These are phyloP conservation scores for Epicampocera succincta DNA, from an alignment of 2,888 invertebrate species.

Conservation along the genomic window DNA sequence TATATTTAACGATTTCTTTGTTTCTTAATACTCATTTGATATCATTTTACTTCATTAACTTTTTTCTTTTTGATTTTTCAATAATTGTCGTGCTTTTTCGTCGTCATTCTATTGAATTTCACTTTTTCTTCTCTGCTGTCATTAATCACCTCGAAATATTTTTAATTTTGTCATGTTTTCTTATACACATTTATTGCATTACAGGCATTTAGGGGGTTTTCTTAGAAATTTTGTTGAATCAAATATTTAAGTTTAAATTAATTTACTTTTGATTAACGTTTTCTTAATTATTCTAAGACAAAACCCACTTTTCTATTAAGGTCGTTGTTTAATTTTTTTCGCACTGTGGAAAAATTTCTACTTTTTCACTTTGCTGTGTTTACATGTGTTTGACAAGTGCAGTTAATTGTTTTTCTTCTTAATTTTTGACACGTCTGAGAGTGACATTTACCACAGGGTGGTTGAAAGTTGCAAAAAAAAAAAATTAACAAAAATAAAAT, in stretches of 20 bases:
- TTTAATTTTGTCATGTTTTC: constrained; percentile 47
- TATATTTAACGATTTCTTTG: constrained; percentile 48
- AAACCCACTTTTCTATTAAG: constrained; percentile 56
- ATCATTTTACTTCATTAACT: constrained; percentile 41
- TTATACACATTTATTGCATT: constrained; percentile 20
- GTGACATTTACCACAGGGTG: constrained; percentile 42
- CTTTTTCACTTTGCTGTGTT: constrained; percentile 58
- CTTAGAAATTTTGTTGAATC: neutral
- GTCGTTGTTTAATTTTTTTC: constrained; percentile 55
- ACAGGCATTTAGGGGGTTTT: constrained; percentile 4
- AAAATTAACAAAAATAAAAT: too few relatives aligned
- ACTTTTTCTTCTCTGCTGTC: constrained; percentile 56
- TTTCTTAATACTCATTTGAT: constrained; percentile 38
- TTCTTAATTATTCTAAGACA: constrained; percentile 29
- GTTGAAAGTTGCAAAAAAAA: neutral
- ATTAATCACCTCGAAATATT: constrained; percentile 58
- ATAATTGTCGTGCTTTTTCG: constrained; percentile 62
- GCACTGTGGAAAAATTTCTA: constrained; percentile 67
- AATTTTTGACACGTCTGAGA: neutral
- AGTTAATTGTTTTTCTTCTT: constrained; percentile 10
- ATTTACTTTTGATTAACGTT: constrained; percentile 41
- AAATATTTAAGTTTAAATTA: constrained; percentile 16
- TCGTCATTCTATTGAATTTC: constrained; percentile 65
- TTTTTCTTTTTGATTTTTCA: constrained; percentile 59
- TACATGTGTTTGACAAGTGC: constrained; percentile 64